Evolutionary conservation across 2,797 vertebrate species (phyloP).

Genomic region (Hyperoplus immaculatus): DNA sequence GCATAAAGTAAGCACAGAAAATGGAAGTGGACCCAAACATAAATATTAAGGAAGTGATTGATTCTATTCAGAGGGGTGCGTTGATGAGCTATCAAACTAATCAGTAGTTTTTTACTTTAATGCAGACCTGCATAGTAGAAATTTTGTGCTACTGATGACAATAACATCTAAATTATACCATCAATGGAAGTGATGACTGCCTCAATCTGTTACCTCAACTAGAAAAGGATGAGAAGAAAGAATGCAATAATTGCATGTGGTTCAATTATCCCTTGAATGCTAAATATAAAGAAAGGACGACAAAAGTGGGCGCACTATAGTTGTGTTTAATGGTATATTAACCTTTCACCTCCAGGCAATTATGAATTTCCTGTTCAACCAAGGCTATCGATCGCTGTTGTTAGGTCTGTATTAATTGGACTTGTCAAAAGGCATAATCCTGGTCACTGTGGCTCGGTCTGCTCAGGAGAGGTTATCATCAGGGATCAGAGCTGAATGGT

Average conservation of each 20-base stretch:
- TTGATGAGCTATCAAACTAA: conserved; percentile 3
- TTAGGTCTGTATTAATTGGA: conserved; percentile 70
- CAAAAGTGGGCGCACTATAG: conserved; percentile 18
- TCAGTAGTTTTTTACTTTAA: neutral
- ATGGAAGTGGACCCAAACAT: neutral
- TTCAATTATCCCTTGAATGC: conserved; percentile 50
- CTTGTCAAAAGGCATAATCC: conserved; percentile 68
- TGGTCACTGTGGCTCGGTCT: conserved; percentile 31
- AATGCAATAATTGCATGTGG: conserved; percentile 47
- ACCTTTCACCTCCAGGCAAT: conserved; percentile 71
- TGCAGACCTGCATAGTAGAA: neutral
- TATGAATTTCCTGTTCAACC: conserved; percentile 72
- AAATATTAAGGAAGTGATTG: neutral
- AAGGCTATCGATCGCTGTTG: conserved; percentile 62
- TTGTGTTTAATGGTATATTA: conserved; percentile 51
- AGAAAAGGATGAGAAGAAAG: conserved; percentile 25
- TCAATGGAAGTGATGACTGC: conserved; percentile 16
- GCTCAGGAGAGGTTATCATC: conserved; percentile 68
- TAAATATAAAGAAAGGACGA: conserved; percentile 24
- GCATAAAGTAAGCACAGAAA: neutral
- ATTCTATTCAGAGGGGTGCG: conserved; percentile 17
- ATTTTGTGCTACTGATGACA: neutral
- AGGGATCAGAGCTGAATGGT: conserved; percentile 67
- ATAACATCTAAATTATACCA: conserved; percentile 18
- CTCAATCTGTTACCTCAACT: conserved; percentile 17